Evolutionary conservation across 2,888 invertebrate genomes (phyloP), one percentile per base, ranked within the genome.

Genomic region (Heterodera filipjevi): DNA sequence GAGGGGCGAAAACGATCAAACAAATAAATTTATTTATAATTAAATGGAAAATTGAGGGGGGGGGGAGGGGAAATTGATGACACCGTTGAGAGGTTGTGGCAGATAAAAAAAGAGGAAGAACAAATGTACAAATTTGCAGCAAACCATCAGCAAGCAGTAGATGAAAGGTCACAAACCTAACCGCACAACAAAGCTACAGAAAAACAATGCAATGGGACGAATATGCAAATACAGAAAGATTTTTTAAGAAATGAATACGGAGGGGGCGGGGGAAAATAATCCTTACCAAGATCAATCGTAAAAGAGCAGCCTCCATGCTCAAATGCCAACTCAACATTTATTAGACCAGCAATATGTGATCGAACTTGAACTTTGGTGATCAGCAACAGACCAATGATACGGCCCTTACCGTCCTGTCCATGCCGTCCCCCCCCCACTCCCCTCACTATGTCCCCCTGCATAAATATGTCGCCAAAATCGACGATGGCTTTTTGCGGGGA

Each of bases 161-260:
- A 59, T 59, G 27, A 59, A 59, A 59, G 59, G 27, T n/a, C 59
- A 59, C 59, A 59, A 59, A 59, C 0, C 12, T 6, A 39, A 39
- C 39, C n/a, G n/a, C n/a, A n/a, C n/a, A n/a, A 39, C 6, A 39
- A 39, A 39, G 10, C 6, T 16, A 49, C 49, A 49, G 49, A 49
- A 49, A 3, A 49, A 1, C 3, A 49, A 49, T 49, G n/a, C n/a
- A 19, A 16, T 14, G 49, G 49, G 49, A 12, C 49, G 19, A 49
- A 49, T 49, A 49, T 49, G 49, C 49, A 49, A 49, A 49, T 49
- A n/a, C n/a, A n/a, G n/a, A n/a, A n/a, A n/a, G n/a, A n/a, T n/a
- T n/a, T n/a, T n/a, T n/a, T n/a, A n/a, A n/a, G n/a, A n/a, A n/a
- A n/a, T n/a, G n/a, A n/a, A n/a, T n/a, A n/a, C n/a, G n/a, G n/a